Evolutionary conservation across 1,140 invertebrate species (phyloP), one percentile per base, ranked within the genome.

Genomic region (Saccostrea cuccullata): DNA sequence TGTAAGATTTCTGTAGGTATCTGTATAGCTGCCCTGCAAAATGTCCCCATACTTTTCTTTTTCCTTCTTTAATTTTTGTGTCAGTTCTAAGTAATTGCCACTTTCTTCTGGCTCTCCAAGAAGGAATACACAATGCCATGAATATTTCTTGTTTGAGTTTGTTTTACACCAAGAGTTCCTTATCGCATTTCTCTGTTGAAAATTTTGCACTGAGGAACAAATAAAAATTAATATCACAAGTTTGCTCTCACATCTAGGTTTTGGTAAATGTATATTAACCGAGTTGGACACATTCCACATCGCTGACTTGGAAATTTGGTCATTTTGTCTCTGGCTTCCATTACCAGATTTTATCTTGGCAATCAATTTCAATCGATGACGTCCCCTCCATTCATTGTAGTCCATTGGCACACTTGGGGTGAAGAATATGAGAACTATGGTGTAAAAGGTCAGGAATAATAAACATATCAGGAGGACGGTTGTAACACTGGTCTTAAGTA

Each of bases 111-210:
- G 83, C 67, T 86, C 56, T 70, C 93, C 93, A 40, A 94, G 86
- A 40, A 94, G 84, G 91, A 94, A 94, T 17, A 94, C 84, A 91
- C 92, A 93, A 82, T 92, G 90, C 92, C 92, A 94, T 4, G 85
- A 47, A 87, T 88, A 70, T 73, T 86, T 58, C n/a, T 85, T 67
- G 82, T 89, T 89, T 5, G 56, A 36, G 26, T 67, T 60, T 64
- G 90, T 88, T 82, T 91, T 89, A 73, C 93, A 93, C 93, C 93
- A 94, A 2, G 91, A 91, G 12, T 93, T 90, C 55, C 93, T 86
- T 70, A 94, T 93, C 13, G 86, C 89, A 40, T 85, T 60, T 56
- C 93, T 85, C 36, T 88, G 89, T 67, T 91, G 87, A 85, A 88
- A 85, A 88, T 93, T 89, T 55, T 91, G 73, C 4, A 90, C 90